A percentile compares a stretch with the other conserved stretches of the same genome.
These are phyloP conservation scores for Perca schrenkii DNA, from an alignment of 2,113 vertebrate species.

Conservation along the genomic window DNA sequence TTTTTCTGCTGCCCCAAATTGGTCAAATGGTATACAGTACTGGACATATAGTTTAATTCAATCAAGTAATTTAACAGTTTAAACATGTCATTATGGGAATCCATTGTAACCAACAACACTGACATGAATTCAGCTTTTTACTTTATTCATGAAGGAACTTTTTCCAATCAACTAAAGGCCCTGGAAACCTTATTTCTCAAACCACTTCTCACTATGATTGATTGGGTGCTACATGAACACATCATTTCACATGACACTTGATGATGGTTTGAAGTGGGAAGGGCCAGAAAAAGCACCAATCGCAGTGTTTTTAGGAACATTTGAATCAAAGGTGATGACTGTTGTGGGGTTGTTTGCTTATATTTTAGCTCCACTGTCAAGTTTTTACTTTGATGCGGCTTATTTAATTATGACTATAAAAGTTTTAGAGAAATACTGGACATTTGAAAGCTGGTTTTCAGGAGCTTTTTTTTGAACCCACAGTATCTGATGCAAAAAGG, in stretches of 20 bases:
- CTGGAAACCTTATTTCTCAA: neutral
- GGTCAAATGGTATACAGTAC: too few relatives aligned
- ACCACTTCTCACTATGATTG: neutral
- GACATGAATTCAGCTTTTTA: neutral
- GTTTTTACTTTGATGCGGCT: neutral
- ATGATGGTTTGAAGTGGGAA: neutral
- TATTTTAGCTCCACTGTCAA: neutral
- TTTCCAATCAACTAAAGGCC: neutral
- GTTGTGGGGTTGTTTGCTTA: neutral
- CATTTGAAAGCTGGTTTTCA: slow-evolving; percentile 10
- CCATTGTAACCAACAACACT: neutral
- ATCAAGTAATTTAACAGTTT: neutral
- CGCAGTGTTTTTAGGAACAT: neutral
- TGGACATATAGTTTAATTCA: too few relatives aligned
- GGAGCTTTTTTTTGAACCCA: slow-evolving; percentile 1
- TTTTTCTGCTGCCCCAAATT: too few relatives aligned
- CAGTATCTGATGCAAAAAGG: slow-evolving; percentile 10
- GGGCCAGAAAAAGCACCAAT: neutral
- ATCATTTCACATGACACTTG: neutral
- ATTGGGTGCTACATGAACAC: neutral
- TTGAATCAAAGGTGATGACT: neutral
- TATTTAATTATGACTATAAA: neutral
- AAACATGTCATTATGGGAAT: neutral
- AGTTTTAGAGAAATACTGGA: neutral
- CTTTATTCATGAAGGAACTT: neutral